Conservation (phyloP, 2,888 invertebrate genomes). For the Phrixothrix hirtus region DNA sequence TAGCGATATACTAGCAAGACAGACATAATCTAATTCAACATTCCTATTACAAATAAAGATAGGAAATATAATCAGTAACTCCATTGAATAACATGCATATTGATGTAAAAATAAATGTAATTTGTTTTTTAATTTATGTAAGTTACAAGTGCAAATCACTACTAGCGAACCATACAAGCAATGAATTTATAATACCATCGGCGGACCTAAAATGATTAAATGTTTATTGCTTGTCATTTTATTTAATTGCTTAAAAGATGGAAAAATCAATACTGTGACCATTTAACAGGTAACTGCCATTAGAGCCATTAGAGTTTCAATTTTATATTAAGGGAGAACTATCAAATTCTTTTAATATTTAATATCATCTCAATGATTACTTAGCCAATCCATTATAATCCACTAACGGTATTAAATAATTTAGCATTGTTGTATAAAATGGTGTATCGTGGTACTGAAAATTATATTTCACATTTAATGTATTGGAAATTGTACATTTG, state of each 20-base stretch:
- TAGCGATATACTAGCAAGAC: no score
- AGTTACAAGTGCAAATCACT: slow-evolving; percentile 12
- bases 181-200: slow-evolving; percentile 15
- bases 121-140: slow-evolving; percentile 9
- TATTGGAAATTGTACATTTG: no score
- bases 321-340: background rate
- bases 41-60: background rate
- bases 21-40: background rate
- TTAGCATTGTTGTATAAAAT: background rate
- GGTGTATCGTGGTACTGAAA: background rate
- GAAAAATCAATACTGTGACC: slow-evolving; percentile 12
- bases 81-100: background rate
- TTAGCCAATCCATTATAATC: no score
- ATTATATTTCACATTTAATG: no score
- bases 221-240: slow-evolving; percentile 4
- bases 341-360: no score
- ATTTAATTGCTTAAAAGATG: slow-evolving; percentile 11
- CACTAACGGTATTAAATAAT: no score
- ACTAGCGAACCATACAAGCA: slow-evolving; percentile 7
- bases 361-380: no score
- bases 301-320: slow-evolving; percentile 3
- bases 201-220: slow-evolving; percentile 17
- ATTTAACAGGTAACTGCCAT: slow-evolving; percentile 6
- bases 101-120: background rate
- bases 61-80: background rate